A percentile compares a stretch with the other conserved stretches of the same genome.
Conservation (phyloP, 2,797 vertebrate genomes). For the Eutrigla gurnardus region DNA sequence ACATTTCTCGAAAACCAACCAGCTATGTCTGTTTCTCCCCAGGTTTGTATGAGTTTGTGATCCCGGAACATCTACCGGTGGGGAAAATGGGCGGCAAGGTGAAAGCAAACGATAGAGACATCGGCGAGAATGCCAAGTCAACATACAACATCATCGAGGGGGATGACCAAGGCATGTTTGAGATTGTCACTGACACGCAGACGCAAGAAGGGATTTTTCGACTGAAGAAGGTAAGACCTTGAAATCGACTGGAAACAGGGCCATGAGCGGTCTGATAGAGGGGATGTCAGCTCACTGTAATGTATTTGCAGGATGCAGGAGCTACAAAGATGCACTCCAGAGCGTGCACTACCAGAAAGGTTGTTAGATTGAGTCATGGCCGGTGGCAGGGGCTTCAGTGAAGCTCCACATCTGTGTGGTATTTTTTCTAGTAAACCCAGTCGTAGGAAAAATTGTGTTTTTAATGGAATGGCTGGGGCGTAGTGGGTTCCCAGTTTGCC, state of each 20-base stretch:
- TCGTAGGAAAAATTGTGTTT: not conserved
- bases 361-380: not conserved
- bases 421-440: not conserved
- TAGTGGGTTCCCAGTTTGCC: not conserved
- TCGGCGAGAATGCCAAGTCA: slow-evolving; percentile 94
- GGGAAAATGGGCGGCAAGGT: slow-evolving; percentile 93
- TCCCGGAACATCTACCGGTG: slow-evolving; percentile 91
- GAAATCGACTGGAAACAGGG: not conserved
- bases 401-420: not conserved
- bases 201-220: slow-evolving; percentile 95
- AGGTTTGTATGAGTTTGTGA: slow-evolving; percentile 97
- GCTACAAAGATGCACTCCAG: too few relatives aligned
- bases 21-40: slow-evolving; percentile 24
- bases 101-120: slow-evolving; percentile 94
- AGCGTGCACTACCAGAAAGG: not conserved
- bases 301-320: not conserved
- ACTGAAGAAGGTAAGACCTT: slow-evolving; percentile 90
- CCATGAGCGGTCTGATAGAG: not conserved
- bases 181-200: slow-evolving; percentile 91
- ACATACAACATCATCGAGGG: slow-evolving; percentile 95
- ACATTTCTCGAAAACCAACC: slow-evolving; percentile 17
- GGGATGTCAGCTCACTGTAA: not conserved
- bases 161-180: slow-evolving; percentile 92
- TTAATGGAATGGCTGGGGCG: not conserved
- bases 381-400: not conserved